These are phyloP conservation scores for Molossus alvarezi DNA, from an alignment of 2,797 vertebrate species.

Conservation along the genomic window DNA sequence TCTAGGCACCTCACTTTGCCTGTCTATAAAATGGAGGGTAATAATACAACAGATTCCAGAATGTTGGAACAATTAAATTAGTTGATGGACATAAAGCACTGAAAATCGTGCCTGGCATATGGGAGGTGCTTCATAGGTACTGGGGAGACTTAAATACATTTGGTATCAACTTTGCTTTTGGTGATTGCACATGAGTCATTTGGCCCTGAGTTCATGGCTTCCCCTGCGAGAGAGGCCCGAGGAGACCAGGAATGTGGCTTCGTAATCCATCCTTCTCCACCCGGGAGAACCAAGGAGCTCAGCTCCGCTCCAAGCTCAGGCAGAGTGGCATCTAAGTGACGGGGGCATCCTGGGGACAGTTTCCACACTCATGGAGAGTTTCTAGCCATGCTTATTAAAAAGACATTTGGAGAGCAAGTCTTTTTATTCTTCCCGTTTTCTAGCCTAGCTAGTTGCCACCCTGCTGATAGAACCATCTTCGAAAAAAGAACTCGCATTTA, in stretches of 20 bases:
- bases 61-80: neutral
- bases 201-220: constrained; percentile 24
- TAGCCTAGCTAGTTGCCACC: constrained; percentile 39
- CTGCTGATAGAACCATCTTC: constrained; percentile 44
- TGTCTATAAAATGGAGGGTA: neutral
- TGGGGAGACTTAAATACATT: constrained; percentile 11
- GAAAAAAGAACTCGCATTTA: constrained; percentile 41
- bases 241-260: constrained; percentile 3
- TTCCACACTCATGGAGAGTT: constrained; percentile 16
- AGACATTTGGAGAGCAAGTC: constrained; percentile 47
- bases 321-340: neutral
- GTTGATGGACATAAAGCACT: neutral
- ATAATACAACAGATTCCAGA: neutral
- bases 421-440: neutral
- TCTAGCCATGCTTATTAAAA: constrained; percentile 65
- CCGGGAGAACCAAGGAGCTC: neutral
- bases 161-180: constrained; percentile 28
- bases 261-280: neutral
- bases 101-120: neutral
- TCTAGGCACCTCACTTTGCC: neutral
- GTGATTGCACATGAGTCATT: neutral
- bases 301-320: neutral
- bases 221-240: neutral
- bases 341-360: constrained; percentile 12
- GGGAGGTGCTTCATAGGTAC: neutral